phyloP scores from a whole-genome alignment of 1,140 invertebrate species.

The Uloborus diversus region DNA sequence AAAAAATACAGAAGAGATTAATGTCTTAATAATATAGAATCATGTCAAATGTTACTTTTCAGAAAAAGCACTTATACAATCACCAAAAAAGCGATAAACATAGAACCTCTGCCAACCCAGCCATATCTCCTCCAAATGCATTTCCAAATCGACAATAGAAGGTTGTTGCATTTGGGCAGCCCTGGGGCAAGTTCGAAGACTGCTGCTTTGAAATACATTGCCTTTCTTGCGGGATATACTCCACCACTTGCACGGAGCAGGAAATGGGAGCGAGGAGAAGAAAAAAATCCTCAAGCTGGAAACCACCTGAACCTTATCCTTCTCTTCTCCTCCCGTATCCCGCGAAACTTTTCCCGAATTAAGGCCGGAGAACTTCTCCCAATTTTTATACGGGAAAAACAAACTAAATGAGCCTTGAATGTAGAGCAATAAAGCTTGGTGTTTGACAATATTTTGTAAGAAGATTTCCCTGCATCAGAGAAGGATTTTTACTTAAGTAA shows the following conservation, averaged over 20 bases:
- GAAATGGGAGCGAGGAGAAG: background rate
- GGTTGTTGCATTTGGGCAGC: constrained; percentile 39
- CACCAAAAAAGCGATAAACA: background rate
- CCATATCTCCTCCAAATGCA: background rate
- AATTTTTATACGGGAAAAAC: too few species aligned
- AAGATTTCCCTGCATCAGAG: too few species aligned
- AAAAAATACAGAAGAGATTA: too few species aligned
- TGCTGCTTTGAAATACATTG: background rate
- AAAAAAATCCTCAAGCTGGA: background rate
- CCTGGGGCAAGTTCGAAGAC: background rate
- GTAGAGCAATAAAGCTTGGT: too few species aligned
- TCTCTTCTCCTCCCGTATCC: background rate
- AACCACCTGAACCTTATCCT: constrained; percentile 5
- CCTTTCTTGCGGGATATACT: constrained; percentile 15
- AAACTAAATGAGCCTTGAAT: too few species aligned
- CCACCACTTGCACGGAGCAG: background rate
- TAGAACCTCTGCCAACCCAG: background rate
- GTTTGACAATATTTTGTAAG: too few species aligned
- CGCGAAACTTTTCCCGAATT: too few species aligned
- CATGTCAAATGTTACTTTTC: too few species aligned
- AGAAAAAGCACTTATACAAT: too few species aligned
- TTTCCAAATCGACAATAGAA: constrained; percentile 36
- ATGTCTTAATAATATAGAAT: too few species aligned
- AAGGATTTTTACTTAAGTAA: too few species aligned
- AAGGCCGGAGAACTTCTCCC: too few species aligned